phyloP scores from a whole-genome alignment of 2,888 invertebrate species.

The Phytoseiulus persimilis region DNA sequence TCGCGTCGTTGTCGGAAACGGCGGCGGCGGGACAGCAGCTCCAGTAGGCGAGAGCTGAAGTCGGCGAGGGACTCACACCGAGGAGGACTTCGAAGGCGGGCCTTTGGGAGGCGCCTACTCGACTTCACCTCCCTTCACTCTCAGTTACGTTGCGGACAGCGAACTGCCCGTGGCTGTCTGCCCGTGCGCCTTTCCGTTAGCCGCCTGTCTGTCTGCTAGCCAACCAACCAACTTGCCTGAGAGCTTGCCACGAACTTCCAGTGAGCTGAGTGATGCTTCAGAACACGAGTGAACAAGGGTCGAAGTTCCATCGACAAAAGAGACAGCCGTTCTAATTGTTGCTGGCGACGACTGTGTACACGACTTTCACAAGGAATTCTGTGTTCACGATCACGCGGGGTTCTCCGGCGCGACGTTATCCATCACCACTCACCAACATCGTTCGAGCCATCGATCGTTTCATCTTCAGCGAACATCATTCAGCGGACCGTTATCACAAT shows the following conservation, averaged over 20 bases:
- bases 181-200: neutral
- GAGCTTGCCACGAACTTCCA: neutral
- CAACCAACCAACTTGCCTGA: neutral
- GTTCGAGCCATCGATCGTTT: neutral
- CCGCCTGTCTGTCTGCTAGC: neutral
- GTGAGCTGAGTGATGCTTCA: neutral
- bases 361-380: neutral
- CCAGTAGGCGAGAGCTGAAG: neutral
- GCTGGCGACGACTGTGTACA: neutral
- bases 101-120: neutral
- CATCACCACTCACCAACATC: neutral
- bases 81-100: neutral
- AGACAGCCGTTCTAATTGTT: neutral
- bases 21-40: neutral
- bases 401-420: neutral
- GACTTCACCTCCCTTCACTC: slow-evolving; percentile 5
- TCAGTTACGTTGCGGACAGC: neutral
- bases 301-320: neutral
- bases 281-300: neutral
- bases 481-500: neutral
- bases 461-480: neutral
- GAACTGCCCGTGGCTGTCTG: slow-evolving; percentile 5
- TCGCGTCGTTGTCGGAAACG: neutral
- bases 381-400: neutral
- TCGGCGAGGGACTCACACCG: neutral